Percentiles rank a stretch among this genome's conserved stretches.
phyloP scores from a whole-genome alignment of 1,140 invertebrate species.

The Drosophila ercepeae region DNA sequence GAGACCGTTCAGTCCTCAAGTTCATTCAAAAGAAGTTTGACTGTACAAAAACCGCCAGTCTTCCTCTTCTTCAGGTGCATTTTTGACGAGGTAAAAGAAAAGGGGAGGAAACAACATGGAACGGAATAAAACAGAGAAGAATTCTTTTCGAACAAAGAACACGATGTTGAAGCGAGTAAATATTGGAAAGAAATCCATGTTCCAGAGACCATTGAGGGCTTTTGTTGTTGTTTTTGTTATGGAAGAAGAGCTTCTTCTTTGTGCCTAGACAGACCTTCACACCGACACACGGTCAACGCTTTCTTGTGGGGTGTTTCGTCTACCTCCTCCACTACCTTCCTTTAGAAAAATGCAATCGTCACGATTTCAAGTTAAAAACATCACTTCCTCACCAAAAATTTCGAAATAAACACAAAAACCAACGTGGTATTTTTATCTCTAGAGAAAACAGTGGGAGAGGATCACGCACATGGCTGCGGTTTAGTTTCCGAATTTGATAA shows the following conservation, averaged over 20 bases:
- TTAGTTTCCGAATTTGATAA: slow-evolving; percentile 9
- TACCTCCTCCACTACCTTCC: not conserved
- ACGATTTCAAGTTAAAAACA: slow-evolving; percentile 23
- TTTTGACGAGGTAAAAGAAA: slow-evolving; percentile 4
- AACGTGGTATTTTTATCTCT: slow-evolving; percentile 66
- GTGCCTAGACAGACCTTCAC: slow-evolving; percentile 44
- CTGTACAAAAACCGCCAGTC: slow-evolving; percentile 8
- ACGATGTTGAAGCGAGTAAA: slow-evolving; percentile 20
- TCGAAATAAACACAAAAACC: slow-evolving; percentile 54
- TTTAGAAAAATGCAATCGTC: slow-evolving; percentile 30
- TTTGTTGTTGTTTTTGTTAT: slow-evolving; percentile 1
- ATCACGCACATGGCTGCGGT: slow-evolving; percentile 38
- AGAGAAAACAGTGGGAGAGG: slow-evolving; percentile 20
- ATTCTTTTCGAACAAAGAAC: slow-evolving; percentile 34
- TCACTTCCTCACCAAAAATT: slow-evolving; percentile 48
- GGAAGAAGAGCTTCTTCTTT: slow-evolving; percentile 18
- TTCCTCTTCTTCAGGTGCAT: slow-evolving; percentile 21
- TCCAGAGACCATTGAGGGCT: slow-evolving; percentile 18
- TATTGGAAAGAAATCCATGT: slow-evolving; percentile 32
- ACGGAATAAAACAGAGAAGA: slow-evolving; percentile 2
- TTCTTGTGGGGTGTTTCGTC: slow-evolving; percentile 11
- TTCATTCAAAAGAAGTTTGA: not conserved
- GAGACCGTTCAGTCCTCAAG: no score
- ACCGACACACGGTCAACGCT: slow-evolving; percentile 40
- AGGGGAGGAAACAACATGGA: slow-evolving; percentile 9